Percentiles rank a stretch among this genome's conserved stretches.
Evolutionary conservation across 1,140 invertebrate genomes (phyloP).

Genomic region (Dendroctonus valens): DNA sequence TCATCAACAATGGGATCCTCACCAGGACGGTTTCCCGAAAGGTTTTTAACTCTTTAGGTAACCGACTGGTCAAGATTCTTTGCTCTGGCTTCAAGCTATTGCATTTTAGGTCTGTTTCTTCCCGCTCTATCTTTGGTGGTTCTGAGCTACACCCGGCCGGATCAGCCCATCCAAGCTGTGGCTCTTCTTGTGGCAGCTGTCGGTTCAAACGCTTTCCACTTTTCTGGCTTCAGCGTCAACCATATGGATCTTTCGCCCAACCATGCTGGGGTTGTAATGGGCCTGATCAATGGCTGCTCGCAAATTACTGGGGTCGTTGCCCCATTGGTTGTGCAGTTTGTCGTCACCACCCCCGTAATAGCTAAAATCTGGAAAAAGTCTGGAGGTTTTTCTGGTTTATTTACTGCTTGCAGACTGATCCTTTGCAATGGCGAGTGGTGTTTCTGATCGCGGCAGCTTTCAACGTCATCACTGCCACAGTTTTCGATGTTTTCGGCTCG

Average conservation of each 20-base stretch:
- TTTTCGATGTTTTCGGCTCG: slow-evolving; percentile 33
- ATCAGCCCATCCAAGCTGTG: slow-evolving; percentile 56
- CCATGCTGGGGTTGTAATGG: slow-evolving; percentile 69
- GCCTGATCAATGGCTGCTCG: slow-evolving; percentile 72
- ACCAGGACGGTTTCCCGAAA: slow-evolving; percentile 57
- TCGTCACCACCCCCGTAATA: slow-evolving; percentile 63
- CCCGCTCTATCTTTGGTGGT: slow-evolving; percentile 62
- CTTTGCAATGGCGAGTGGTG: slow-evolving; percentile 31
- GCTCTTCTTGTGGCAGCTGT: slow-evolving; percentile 66
- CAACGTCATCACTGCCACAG: slow-evolving; percentile 18
- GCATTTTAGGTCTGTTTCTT: slow-evolving; percentile 54
- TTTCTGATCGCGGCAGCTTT: slow-evolving; percentile 27
- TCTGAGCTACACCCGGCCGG: slow-evolving; percentile 58
- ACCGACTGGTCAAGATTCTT: slow-evolving; percentile 9
- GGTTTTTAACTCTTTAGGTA: slow-evolving; percentile 64
- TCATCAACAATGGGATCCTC: slow-evolving; percentile 55
- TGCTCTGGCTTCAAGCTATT: neutral
- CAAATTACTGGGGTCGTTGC: slow-evolving; percentile 70
- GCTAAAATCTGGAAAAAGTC: neutral
- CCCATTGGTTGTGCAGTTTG: slow-evolving; percentile 62
- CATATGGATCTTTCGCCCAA: slow-evolving; percentile 73
- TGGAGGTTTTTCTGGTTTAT: neutral
- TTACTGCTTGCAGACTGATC: slow-evolving; percentile 21
- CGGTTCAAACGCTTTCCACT: slow-evolving; percentile 70
- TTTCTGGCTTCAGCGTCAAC: slow-evolving; percentile 66